Percentiles rank a stretch among this genome's conserved stretches.
Conservation (phyloP, 2,888 invertebrate genomes). For the Tholera decimalis region DNA sequence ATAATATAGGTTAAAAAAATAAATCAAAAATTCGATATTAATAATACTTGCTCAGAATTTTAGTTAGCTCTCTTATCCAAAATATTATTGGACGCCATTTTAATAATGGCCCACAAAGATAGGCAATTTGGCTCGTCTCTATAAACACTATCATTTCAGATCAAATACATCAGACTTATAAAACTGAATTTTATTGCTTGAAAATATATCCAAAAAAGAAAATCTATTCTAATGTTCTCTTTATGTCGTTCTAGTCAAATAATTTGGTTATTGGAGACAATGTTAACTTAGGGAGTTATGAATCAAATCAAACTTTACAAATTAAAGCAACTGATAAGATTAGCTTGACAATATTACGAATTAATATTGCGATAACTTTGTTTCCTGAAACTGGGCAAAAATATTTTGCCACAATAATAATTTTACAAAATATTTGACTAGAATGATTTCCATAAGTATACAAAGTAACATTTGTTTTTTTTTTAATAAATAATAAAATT, state of each 20-base stretch:
- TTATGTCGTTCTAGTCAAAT: constrained; percentile 23
- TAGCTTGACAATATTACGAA: too few relatives aligned
- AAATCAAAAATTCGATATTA: constrained; percentile 35
- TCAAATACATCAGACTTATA: constrained; percentile 45
- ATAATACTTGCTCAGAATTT: constrained; percentile 43
- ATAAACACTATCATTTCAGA: constrained; percentile 34
- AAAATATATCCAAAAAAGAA: constrained; percentile 10
- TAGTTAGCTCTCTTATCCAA: background rate
- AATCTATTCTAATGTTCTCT: background rate
- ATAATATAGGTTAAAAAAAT: constrained; percentile 50
- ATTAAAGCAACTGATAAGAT: too few relatives aligned
- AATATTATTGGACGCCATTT: constrained; percentile 10
- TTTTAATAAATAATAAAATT: constrained; percentile 18
- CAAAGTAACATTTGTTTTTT: constrained; percentile 14
- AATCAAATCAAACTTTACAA: too few relatives aligned
- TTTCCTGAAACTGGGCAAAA: too few relatives aligned
- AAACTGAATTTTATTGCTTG: constrained; percentile 12
- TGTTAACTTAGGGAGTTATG: too few relatives aligned
- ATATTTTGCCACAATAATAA: background rate
- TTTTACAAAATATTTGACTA: constrained; percentile 20
- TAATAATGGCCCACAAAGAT: background rate
- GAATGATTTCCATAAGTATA: constrained; percentile 6
- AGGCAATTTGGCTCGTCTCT: constrained; percentile 27
- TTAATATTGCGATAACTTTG: too few relatives aligned
- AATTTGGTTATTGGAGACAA: too few relatives aligned